These are phyloP conservation scores for Oreochromis niloticus DNA, from an alignment of 2,113 vertebrate genomes.

Conservation along the genomic window DNA sequence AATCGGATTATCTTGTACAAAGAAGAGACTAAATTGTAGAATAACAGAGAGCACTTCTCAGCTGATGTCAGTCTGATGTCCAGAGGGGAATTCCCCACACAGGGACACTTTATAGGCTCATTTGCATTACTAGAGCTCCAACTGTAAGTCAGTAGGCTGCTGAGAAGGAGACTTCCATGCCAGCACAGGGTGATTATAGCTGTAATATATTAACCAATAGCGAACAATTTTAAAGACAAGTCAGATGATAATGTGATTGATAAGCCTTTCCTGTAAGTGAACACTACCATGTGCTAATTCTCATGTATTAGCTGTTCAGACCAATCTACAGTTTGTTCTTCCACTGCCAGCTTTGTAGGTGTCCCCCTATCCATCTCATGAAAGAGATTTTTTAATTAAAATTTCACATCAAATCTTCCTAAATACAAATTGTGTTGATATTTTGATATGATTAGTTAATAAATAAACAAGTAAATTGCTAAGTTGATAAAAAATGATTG, in stretches of 20 bases:
- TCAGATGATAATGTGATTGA: slow-evolving; percentile 63
- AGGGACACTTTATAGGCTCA: slow-evolving; percentile 61
- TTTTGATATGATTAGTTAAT: not conserved
- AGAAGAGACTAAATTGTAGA: not conserved
- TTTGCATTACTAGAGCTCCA: slow-evolving; percentile 45
- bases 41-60: slow-evolving; percentile 8
- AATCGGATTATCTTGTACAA: slow-evolving; percentile 20
- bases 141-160: slow-evolving; percentile 58
- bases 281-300: slow-evolving; percentile 7
- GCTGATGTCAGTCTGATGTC: slow-evolving; percentile 46
- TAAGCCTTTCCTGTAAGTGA: slow-evolving; percentile 52
- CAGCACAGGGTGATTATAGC: slow-evolving; percentile 53
- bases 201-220: slow-evolving; percentile 63
- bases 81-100: slow-evolving; percentile 38
- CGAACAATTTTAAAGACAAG: slow-evolving; percentile 57
- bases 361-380: not conserved
- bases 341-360: not conserved
- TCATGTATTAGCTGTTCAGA: slow-evolving; percentile 21
- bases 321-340: not conserved
- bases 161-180: slow-evolving; percentile 28
- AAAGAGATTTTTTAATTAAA: not conserved
- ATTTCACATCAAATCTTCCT: not conserved
- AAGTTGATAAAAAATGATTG: not conserved
- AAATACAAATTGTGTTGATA: not conserved
- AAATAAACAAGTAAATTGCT: not conserved